These are phyloP conservation scores for zebrafish (Danio rerio) DNA, from an alignment of 2,113 vertebrate genomes.

Conservation along the genomic window GRCz12tu NC_133176.1:32880001-32880500, in stretches of 20 bases:
- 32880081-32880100: no score
- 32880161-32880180: neutral
- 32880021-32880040: no score
- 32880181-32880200: no score
- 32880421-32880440: neutral
- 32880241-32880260: neutral
- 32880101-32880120: no score
- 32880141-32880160: no score
- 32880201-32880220: no score
- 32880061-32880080: no score
- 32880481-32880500: neutral
- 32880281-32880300: neutral
- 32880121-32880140: no score
- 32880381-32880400: neutral
- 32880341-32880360: slow-evolving; percentile 18
- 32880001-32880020: no score
- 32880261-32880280: neutral
- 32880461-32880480: no score
- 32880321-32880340: slow-evolving; percentile 24
- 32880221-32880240: neutral
- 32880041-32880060: no score
- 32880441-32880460: neutral
- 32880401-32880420: neutral
- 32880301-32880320: slow-evolving; percentile 15
- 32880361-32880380: neutral